Conservation (phyloP, 2,797 vertebrate species). For the Pygocentrus nattereri region DNA sequence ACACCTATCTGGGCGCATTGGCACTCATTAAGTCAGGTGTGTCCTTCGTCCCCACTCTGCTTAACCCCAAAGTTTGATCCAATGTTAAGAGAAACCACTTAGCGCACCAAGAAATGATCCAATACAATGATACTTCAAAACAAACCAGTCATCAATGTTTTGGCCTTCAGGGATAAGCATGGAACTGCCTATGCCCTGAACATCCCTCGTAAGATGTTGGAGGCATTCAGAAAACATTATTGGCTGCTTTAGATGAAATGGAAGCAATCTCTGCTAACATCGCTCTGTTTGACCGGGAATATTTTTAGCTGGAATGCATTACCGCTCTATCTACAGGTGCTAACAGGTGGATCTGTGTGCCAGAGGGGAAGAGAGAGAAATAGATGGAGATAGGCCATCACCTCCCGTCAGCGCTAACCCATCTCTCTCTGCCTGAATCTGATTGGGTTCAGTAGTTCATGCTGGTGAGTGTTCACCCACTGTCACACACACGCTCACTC, state of each 20-base stretch:
- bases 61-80: neutral
- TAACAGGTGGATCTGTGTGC: conserved; percentile 19
- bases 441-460: conserved; percentile 79
- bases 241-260: neutral
- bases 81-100: neutral
- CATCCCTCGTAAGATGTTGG: neutral
- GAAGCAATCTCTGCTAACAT: conserved; percentile 16
- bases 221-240: neutral
- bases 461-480: conserved; percentile 54
- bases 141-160: neutral
- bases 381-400: conserved; percentile 24
- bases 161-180: neutral
- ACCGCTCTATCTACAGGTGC: conserved; percentile 24
- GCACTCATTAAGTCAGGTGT: too few species aligned
- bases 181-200: neutral
- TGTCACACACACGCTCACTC: conserved; percentile 46
- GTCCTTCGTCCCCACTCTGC: too few species aligned
- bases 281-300: conserved; percentile 18
- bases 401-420: conserved; percentile 63
- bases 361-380: conserved; percentile 17
- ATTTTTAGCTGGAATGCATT: conserved; percentile 23
- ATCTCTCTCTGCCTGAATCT: conserved; percentile 62
- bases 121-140: neutral
- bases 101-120: neutral
- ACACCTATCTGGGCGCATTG: too few species aligned